phyloP scores from a whole-genome alignment of 2,888 invertebrate species.

The Andrena fulva region DNA sequence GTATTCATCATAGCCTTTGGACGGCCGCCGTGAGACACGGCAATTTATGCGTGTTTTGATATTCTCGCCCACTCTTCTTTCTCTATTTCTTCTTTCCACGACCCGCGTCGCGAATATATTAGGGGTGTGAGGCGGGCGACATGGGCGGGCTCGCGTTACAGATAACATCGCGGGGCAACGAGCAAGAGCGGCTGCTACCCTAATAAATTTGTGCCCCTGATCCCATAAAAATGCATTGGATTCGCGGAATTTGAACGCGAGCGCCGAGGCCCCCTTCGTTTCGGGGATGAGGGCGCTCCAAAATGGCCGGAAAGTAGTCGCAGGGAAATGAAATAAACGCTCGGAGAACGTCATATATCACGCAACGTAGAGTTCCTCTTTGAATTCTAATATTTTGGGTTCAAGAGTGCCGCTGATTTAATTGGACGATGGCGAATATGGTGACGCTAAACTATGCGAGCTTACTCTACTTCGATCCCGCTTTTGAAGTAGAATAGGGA shows the following conservation, averaged over 20 bases:
- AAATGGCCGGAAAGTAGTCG: not conserved
- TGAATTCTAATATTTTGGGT: too few species aligned
- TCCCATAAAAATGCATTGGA: slow-evolving; percentile 82
- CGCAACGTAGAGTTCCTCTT: too few species aligned
- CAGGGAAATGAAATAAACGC: not conserved
- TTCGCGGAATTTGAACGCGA: slow-evolving; percentile 63
- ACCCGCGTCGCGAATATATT: slow-evolving; percentile 77
- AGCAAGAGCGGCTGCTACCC: slow-evolving; percentile 72
- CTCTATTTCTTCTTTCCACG: slow-evolving; percentile 9
- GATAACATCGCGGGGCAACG: slow-evolving; percentile 62
- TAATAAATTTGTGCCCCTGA: slow-evolving; percentile 80
- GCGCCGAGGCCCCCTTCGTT: not conserved
- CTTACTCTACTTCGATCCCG: too few species aligned
- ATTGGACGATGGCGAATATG: too few species aligned
- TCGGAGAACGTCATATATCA: not conserved
- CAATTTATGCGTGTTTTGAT: slow-evolving; percentile 79
- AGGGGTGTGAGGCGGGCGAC: slow-evolving; percentile 52
- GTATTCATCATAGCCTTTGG: slow-evolving; percentile 71
- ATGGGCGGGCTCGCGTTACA: slow-evolving; percentile 56
- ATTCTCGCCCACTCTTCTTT: slow-evolving; percentile 66
- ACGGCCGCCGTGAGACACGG: slow-evolving; percentile 58
- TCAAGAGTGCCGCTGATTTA: too few species aligned
- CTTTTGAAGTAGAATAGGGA: too few species aligned
- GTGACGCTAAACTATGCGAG: too few species aligned
- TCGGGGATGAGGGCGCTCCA: not conserved